Conservation (phyloP, 2,797 vertebrate species). For the Gymnodraco acuticeps region DNA sequence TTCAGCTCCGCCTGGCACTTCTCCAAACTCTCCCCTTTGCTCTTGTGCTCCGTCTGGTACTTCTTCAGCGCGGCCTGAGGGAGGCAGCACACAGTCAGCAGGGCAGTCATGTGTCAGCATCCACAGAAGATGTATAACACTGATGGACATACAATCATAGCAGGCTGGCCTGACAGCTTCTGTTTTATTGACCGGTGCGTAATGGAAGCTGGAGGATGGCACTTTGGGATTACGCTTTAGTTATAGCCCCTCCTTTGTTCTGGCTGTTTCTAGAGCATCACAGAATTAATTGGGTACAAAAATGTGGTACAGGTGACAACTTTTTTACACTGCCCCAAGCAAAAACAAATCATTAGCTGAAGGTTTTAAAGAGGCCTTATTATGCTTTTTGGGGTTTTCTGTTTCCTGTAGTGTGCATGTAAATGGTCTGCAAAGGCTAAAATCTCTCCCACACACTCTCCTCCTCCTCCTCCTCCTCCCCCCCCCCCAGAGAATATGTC, state of each 20-base stretch:
- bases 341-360: background rate
- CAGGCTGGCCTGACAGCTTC: background rate
- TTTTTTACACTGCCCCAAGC: background rate
- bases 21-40: constrained; percentile 93
- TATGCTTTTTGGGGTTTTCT: background rate
- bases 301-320: background rate
- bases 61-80: constrained; percentile 95
- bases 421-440: too few relatives aligned
- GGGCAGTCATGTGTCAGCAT: constrained; percentile 2
- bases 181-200: background rate
- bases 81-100: constrained; percentile 63
- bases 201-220: background rate
- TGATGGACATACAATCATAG: background rate
- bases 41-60: constrained; percentile 96
- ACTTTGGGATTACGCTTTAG: background rate
- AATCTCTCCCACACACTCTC: too few relatives aligned
- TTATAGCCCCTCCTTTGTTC: background rate
- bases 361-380: background rate
- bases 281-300: background rate
- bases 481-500: too few relatives aligned
- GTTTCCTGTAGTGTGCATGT: too few relatives aligned
- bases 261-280: background rate
- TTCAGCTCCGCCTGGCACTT: constrained; percentile 96
- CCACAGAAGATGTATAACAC: constrained; percentile 9
- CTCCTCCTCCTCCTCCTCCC: too few relatives aligned